phyloP scores from a whole-genome alignment of 2,888 invertebrate species.

The Heliconius charithonia region DNA sequence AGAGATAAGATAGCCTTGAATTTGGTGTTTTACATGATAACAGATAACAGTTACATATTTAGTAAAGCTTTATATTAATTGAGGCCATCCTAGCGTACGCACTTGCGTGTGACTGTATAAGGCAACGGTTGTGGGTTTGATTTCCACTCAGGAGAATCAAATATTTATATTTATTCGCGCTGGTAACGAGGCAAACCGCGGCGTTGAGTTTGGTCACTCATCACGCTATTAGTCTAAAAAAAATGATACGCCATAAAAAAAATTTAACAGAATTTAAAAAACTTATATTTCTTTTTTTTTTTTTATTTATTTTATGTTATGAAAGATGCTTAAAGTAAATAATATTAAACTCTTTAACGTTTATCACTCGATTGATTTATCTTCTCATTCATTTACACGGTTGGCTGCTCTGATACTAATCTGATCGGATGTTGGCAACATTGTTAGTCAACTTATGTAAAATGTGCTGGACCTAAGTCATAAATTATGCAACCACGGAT shows the following conservation, averaged over 20 bases:
- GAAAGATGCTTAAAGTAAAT: background rate
- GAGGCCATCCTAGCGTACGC: too few species aligned
- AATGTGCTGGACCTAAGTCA: background rate
- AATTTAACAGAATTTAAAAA: too few species aligned
- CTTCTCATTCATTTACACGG: slow-evolving; percentile 1
- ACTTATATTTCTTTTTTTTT: background rate
- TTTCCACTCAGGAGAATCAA: too few species aligned
- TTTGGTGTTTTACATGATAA: slow-evolving; percentile 8
- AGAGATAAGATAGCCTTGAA: slow-evolving; percentile 16
- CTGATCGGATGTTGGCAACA: slow-evolving; percentile 15
- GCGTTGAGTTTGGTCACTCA: background rate
- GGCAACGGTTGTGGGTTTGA: too few species aligned
- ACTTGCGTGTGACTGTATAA: too few species aligned
- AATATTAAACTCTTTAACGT: background rate
- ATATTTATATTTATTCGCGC: background rate
- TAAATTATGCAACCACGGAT: slow-evolving; percentile 5
- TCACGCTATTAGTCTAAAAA: background rate
- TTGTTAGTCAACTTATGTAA: slow-evolving; percentile 3
- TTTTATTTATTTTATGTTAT: background rate
- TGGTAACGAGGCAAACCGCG: background rate
- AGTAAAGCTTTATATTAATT: background rate
- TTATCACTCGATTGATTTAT: slow-evolving; percentile 3
- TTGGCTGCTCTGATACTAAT: slow-evolving; percentile 21
- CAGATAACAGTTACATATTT: background rate
- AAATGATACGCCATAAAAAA: too few species aligned